Percentiles rank a stretch among this genome's conserved stretches.
Evolutionary conservation across 2,888 invertebrate genomes (phyloP).

Genomic region (Catocala fraxini): DNA sequence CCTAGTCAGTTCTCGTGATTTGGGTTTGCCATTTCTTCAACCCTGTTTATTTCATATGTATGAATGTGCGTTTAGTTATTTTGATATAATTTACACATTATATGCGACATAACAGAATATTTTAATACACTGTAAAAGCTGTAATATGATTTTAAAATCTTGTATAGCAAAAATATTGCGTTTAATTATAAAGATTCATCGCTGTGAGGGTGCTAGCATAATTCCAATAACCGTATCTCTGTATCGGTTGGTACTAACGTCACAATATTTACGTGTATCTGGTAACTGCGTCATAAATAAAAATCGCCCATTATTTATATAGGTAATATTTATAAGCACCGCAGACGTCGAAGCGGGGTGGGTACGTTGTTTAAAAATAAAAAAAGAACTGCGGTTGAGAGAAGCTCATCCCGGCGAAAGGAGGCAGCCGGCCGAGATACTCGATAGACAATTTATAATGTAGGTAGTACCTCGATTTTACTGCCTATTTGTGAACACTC

Average conservation of each 20-base stretch:
- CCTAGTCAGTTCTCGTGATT: no score
- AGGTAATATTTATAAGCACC: slow-evolving; percentile 33
- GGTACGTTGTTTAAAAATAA: slow-evolving; percentile 47
- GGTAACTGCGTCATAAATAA: slow-evolving; percentile 16
- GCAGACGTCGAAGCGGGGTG: slow-evolving; percentile 23
- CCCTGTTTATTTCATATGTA: no score
- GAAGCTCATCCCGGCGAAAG: slow-evolving; percentile 39
- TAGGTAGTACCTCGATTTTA: slow-evolving; percentile 33
- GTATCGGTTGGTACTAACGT: neutral
- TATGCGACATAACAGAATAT: no score
- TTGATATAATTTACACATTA: no score
- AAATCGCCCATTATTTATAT: slow-evolving; percentile 32
- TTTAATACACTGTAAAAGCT: no score
- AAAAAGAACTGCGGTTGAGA: slow-evolving; percentile 42
- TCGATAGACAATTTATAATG: slow-evolving; percentile 49
- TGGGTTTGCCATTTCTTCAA: no score
- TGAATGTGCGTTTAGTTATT: no score
- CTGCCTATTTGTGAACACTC: slow-evolving; percentile 27
- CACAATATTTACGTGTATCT: neutral
- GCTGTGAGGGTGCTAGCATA: no score
- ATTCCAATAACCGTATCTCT: no score
- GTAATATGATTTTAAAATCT: no score
- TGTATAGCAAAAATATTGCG: no score
- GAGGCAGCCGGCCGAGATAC: slow-evolving; percentile 37
- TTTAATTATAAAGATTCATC: no score